phyloP scores from a whole-genome alignment of 2,113 vertebrate genomes.

The Pollimyrus isidori region DNA sequence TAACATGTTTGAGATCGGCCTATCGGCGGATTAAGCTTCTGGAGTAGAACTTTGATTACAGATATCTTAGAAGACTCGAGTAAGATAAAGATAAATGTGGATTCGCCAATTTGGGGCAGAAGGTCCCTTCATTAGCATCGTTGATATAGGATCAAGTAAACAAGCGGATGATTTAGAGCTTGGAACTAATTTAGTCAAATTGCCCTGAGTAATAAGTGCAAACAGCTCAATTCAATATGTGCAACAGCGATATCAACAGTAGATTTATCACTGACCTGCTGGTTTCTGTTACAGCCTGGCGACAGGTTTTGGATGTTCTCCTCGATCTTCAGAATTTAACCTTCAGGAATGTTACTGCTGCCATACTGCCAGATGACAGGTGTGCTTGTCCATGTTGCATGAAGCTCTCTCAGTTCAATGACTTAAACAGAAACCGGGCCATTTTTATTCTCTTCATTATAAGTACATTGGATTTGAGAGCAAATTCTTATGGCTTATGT shows the following conservation, averaged over 20 bases:
- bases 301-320: background rate
- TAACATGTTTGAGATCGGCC: background rate
- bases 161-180: conserved; percentile 7
- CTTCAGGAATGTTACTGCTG: background rate
- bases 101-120: background rate
- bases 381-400: background rate
- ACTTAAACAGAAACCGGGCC: background rate
- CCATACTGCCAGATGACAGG: background rate
- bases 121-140: background rate
- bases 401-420: background rate
- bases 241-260: conserved; percentile 3
- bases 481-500: background rate
- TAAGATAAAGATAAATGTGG: conserved; percentile 5
- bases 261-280: conserved; percentile 3
- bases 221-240: conserved; percentile 9
- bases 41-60: background rate
- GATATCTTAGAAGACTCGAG: conserved; percentile 3
- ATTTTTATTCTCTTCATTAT: background rate
- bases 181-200: conserved; percentile 2
- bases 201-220: background rate
- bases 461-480: background rate
- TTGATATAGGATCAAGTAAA: conserved; percentile 8
- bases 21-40: background rate
- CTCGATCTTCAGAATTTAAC: background rate
- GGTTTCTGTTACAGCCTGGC: background rate